Evolutionary conservation across 2,888 invertebrate species (phyloP).

Genomic region (Iphiclides podalirius): DNA sequence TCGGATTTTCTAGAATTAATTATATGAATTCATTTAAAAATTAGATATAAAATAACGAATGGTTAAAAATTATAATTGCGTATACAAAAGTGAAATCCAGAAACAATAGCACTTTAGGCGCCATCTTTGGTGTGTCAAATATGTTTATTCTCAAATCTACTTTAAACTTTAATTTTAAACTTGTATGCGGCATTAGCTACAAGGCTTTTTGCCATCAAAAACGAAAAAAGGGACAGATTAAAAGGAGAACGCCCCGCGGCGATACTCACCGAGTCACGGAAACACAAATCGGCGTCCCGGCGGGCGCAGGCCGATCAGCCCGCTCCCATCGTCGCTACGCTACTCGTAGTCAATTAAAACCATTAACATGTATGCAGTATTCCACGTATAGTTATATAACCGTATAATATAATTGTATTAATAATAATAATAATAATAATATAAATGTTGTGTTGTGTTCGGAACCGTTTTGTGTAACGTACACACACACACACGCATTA

Average conservation of each 20-base stretch:
- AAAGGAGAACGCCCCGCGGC: conserved; percentile 3
- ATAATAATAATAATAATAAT: no score
- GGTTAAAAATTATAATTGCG: no score
- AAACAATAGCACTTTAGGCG: not conserved
- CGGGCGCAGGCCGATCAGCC: conserved; percentile 40
- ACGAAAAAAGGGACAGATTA: not conserved
- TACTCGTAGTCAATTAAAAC: conserved; percentile 30
- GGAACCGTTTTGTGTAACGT: conserved; percentile 31
- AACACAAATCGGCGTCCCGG: conserved; percentile 51
- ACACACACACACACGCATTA: conserved; percentile 36
- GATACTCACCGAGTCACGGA: conserved; percentile 67
- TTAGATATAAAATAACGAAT: no score
- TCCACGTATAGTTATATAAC: conserved; percentile 12
- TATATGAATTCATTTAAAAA: no score
- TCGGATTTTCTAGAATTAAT: no score
- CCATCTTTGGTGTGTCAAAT: no score
- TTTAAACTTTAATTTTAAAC: no score
- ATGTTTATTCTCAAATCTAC: no score
- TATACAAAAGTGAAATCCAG: not conserved
- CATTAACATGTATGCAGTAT: conserved; percentile 20
- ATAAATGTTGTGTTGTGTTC: conserved; percentile 7
- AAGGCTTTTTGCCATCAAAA: no score
- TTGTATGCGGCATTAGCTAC: no score
- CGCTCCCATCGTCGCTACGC: conserved; percentile 40
- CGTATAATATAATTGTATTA: conserved; percentile 37